Conservation (phyloP, 2,113 vertebrate genomes). For the Dolichallabes microphthalmus region DNA sequence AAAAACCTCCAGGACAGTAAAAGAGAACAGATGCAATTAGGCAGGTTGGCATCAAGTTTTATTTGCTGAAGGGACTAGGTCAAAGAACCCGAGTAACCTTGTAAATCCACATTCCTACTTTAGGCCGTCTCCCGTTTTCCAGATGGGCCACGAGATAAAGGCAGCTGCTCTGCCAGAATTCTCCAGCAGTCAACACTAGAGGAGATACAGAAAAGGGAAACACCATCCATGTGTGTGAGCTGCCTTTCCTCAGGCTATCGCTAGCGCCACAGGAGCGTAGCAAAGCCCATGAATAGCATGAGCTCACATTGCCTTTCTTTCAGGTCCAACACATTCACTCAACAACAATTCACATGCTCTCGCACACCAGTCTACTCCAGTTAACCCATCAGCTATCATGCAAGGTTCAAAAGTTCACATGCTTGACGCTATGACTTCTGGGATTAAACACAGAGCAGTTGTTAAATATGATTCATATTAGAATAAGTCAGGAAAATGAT, state of each 20-base stretch:
- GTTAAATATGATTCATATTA: constrained; percentile 45
- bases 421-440: constrained; percentile 16
- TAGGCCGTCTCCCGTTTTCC: constrained; percentile 49
- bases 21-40: constrained; percentile 57
- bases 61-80: constrained; percentile 68
- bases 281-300: constrained; percentile 30
- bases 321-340: constrained; percentile 28
- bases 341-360: not conserved
- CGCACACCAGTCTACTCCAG: not conserved
- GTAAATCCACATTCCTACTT: constrained; percentile 57
- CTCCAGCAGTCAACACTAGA: constrained; percentile 49
- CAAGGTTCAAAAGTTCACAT: constrained; percentile 43
- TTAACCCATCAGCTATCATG: not conserved
- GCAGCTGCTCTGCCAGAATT: constrained; percentile 43
- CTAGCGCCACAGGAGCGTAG: constrained; percentile 27
- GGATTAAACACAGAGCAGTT: constrained; percentile 18
- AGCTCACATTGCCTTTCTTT: constrained; percentile 32
- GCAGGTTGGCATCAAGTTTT: constrained; percentile 66
- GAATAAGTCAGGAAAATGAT: constrained; percentile 11
- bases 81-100: constrained; percentile 68
- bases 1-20: constrained; percentile 52
- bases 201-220: constrained; percentile 37
- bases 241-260: constrained; percentile 24
- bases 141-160: constrained; percentile 52
- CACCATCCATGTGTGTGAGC: constrained; percentile 23